These are phyloP conservation scores for Saccopteryx leptura DNA, from an alignment of 2,113 vertebrate genomes.

Conservation along the genomic window DNA sequence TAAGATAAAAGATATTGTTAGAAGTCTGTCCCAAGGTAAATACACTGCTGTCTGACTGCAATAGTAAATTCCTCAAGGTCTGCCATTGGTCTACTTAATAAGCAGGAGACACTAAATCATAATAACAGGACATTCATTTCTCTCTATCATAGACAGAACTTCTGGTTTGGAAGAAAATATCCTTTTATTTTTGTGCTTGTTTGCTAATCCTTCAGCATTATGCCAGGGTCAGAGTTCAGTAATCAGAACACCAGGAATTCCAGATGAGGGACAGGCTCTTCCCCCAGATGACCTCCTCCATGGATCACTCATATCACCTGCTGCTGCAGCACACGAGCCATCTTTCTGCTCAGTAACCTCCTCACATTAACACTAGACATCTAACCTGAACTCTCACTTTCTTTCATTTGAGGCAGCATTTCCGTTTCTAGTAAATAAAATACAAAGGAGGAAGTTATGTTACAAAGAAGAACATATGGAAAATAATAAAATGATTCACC, in stretches of 20 bases:
- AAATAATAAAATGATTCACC: constrained; percentile 48
- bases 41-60: not conserved
- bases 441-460: not conserved
- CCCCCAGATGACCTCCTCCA: not conserved
- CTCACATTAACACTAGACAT: not conserved
- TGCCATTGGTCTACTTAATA: not conserved
- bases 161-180: not conserved
- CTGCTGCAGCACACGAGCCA: not conserved
- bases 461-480: not conserved
- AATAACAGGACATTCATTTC: not conserved
- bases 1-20: constrained; percentile 34
- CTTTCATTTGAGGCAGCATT: not conserved
- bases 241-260: not conserved
- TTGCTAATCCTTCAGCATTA: not conserved
- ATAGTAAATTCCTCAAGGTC: not conserved
- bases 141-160: not conserved
- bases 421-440: constrained; percentile 38
- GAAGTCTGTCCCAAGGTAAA: not conserved
- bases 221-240: not conserved
- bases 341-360: not conserved
- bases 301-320: not conserved
- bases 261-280: not conserved
- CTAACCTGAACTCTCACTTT: not conserved
- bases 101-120: not conserved
- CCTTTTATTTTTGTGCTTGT: not conserved